Evolutionary conservation across 2,888 invertebrate genomes (phyloP).

Genomic region (Cosmia trapezina): DNA sequence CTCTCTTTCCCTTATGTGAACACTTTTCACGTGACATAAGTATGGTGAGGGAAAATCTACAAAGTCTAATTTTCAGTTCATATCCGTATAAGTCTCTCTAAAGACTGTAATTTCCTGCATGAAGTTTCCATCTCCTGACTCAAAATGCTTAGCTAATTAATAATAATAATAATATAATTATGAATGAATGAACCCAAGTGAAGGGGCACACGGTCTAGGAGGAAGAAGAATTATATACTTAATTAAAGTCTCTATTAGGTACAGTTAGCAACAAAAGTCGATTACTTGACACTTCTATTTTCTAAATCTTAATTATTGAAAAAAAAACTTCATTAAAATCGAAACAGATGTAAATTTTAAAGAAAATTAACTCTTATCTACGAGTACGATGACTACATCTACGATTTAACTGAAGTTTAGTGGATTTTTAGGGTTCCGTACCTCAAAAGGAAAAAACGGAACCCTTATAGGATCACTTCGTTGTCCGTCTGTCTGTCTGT

Average conservation of each 20-base stretch:
- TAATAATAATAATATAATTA: constrained; percentile 7
- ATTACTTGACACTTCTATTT: no score
- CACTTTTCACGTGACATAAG: not conserved
- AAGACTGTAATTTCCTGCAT: constrained; percentile 20
- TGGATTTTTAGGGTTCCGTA: no score
- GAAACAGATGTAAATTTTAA: no score
- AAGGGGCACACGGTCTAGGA: not conserved
- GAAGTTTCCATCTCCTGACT: constrained; percentile 10
- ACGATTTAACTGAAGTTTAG: not conserved
- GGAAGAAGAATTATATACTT: not conserved
- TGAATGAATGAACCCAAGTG: no score
- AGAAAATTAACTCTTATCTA: no score
- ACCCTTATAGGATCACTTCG: no score
- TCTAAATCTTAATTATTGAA: no score
- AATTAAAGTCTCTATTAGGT: constrained; percentile 1
- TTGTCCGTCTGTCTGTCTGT: no score
- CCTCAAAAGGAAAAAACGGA: no score
- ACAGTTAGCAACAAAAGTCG: no score
- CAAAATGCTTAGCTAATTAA: constrained; percentile 4
- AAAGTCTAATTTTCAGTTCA: not conserved
- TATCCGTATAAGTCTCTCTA: not conserved
- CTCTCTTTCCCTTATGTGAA: not conserved
- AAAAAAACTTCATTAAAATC: no score
- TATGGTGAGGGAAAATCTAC: not conserved
- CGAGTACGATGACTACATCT: constrained; percentile 8